Conservation (phyloP, 2,797 vertebrate species). For the Ambastaia sidthimunki region DNA sequence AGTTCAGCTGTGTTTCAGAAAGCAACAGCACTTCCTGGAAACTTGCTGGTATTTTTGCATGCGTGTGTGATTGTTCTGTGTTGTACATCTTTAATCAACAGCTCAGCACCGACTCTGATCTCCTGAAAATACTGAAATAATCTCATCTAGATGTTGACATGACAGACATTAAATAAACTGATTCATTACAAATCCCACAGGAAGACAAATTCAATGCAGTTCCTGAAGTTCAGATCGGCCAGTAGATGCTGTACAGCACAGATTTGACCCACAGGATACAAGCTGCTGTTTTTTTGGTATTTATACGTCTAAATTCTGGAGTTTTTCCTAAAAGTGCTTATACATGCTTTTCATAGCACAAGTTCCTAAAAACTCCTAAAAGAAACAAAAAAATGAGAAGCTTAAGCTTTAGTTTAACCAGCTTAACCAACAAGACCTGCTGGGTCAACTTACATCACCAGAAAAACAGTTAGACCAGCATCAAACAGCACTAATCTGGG, state of each 20-base stretch:
- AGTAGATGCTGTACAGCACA: neutral
- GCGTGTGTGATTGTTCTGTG: conserved; percentile 15
- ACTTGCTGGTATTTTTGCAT: conserved; percentile 22
- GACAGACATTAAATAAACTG: conserved; percentile 24
- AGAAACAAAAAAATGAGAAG: too few relatives aligned
- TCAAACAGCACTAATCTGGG: neutral
- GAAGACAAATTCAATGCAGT: too few relatives aligned
- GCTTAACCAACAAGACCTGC: neutral
- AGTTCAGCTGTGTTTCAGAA: conserved; percentile 8
- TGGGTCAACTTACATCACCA: neutral
- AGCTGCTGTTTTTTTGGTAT: too few relatives aligned
- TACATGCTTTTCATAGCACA: too few relatives aligned
- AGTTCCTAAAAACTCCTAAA: too few relatives aligned
- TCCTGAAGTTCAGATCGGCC: neutral
- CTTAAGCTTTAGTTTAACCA: too few relatives aligned
- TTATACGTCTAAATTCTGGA: too few relatives aligned
- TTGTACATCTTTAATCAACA: conserved; percentile 29
- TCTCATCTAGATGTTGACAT: conserved; percentile 5
- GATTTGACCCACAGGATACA: too few relatives aligned
- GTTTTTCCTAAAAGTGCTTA: too few relatives aligned
- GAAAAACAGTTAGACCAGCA: neutral
- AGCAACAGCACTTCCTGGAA: neutral
- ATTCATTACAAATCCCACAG: conserved; percentile 26
- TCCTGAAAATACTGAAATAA: conserved; percentile 13
- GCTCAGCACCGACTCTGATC: conserved; percentile 31